These are phyloP conservation scores for Meriones psammophilus DNA, from an alignment of 2,797 vertebrate genomes.

Conservation along the genomic window DNA sequence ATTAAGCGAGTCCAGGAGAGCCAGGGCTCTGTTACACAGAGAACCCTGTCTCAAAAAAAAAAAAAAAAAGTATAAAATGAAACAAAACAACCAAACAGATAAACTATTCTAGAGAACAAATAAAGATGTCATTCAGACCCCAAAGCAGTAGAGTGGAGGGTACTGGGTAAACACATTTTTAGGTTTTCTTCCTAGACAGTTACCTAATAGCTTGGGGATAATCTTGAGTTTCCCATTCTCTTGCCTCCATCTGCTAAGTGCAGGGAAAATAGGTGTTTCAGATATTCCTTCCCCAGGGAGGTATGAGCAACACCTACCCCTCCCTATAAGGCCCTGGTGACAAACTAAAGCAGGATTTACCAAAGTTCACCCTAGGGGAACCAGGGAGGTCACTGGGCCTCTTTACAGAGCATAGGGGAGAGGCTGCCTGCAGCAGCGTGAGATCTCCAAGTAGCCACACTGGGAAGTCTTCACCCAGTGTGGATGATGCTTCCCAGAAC, in stretches of 20 bases:
- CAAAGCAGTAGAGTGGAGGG: background rate
- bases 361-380: background rate
- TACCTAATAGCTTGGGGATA: background rate
- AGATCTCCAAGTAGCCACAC: background rate
- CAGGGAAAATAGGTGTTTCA: background rate
- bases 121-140: background rate
- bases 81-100: background rate
- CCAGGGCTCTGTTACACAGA: no score
- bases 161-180: background rate
- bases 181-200: background rate
- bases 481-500: background rate
- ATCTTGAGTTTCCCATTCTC: background rate
- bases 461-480: background rate
- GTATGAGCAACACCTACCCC: background rate
- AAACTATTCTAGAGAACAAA: conserved; percentile 29
- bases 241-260: background rate
- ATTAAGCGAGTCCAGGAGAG: no score
- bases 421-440: background rate
- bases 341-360: background rate
- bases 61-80: background rate
- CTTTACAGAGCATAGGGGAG: background rate
- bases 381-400: background rate
- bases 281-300: background rate
- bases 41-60: background rate
- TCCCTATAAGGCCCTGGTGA: background rate